phyloP scores from a whole-genome alignment of 2,888 invertebrate genomes.

The Hypomecis atomaria region DNA sequence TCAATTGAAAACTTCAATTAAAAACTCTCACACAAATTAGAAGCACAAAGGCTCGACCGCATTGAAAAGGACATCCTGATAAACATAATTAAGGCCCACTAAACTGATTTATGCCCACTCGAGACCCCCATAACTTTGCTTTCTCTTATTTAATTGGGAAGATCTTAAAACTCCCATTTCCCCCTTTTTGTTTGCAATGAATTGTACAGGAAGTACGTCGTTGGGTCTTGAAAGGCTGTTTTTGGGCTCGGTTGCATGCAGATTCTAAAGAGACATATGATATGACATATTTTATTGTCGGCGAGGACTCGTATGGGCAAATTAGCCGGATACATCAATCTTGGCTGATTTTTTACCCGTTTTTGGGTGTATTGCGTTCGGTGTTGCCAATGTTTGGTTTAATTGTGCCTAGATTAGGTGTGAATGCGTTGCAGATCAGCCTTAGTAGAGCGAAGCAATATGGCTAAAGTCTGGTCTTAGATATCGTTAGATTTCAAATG shows the following conservation, averaged over 20 bases:
- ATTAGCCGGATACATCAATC: slow-evolving; percentile 84
- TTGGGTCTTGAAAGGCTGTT: slow-evolving; percentile 66
- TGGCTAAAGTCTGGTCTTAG: no score
- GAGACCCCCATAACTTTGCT: slow-evolving; percentile 73
- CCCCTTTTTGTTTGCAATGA: slow-evolving; percentile 67
- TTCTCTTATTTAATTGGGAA: slow-evolving; percentile 74
- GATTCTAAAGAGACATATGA: slow-evolving; percentile 69
- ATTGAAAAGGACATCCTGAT: slow-evolving; percentile 68
- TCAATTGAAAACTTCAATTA: slow-evolving; percentile 10
- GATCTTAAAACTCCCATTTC: slow-evolving; percentile 69
- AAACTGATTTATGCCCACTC: slow-evolving; percentile 68
- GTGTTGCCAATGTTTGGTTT: slow-evolving; percentile 21
- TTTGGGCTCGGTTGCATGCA: slow-evolving; percentile 71
- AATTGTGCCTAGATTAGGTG: background rate
- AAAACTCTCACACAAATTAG: slow-evolving; percentile 48
- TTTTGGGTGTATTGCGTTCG: slow-evolving; percentile 27
- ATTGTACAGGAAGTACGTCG: slow-evolving; percentile 74
- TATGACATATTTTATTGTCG: slow-evolving; percentile 81
- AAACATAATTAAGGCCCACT: slow-evolving; percentile 69
- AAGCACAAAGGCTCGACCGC: slow-evolving; percentile 54
- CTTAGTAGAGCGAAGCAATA: no score
- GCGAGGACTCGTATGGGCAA: slow-evolving; percentile 68
- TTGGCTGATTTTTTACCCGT: slow-evolving; percentile 48
- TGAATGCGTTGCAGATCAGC: background rate
- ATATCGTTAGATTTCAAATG: no score